Evolutionary conservation across 2,113 vertebrate genomes (phyloP).

Genomic region (Eubucco bourcierii): DNA sequence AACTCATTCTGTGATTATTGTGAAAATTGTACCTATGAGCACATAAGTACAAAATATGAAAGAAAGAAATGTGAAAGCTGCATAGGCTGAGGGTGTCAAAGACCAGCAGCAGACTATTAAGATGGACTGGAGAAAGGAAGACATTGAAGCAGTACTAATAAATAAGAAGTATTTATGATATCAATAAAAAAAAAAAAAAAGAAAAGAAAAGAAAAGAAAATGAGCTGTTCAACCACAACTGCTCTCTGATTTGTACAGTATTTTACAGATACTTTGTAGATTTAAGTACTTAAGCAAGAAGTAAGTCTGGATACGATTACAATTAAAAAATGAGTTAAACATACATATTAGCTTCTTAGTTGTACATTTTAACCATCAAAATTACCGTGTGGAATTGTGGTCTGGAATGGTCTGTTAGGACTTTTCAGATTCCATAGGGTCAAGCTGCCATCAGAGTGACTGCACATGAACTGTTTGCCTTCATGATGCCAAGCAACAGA

Average conservation of each 20-base stretch:
- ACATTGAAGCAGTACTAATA: neutral
- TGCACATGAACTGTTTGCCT: constrained; percentile 98
- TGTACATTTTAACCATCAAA: constrained; percentile 12
- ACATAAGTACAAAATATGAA: neutral
- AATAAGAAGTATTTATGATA: neutral
- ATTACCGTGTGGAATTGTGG: constrained; percentile 97
- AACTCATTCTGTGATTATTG: neutral
- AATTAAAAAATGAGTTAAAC: neutral
- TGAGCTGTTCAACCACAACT: neutral
- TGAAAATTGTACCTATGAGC: neutral
- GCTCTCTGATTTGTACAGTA: neutral
- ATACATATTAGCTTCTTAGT: neutral
- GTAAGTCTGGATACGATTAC: neutral
- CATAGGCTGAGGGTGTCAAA: neutral
- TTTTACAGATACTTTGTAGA: neutral
- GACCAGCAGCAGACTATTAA: neutral
- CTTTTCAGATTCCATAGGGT: constrained; percentile 95
- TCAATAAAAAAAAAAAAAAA: neutral
- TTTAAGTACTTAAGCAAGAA: neutral
- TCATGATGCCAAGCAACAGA: constrained; percentile 98
- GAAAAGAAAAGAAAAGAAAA: neutral
- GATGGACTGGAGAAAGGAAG: neutral
- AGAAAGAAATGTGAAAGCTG: neutral
- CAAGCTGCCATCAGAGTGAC: constrained; percentile 97
- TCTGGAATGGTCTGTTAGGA: constrained; percentile 92